Conservation (phyloP, 2,797 vertebrate genomes). For the Pygocentrus nattereri region DNA sequence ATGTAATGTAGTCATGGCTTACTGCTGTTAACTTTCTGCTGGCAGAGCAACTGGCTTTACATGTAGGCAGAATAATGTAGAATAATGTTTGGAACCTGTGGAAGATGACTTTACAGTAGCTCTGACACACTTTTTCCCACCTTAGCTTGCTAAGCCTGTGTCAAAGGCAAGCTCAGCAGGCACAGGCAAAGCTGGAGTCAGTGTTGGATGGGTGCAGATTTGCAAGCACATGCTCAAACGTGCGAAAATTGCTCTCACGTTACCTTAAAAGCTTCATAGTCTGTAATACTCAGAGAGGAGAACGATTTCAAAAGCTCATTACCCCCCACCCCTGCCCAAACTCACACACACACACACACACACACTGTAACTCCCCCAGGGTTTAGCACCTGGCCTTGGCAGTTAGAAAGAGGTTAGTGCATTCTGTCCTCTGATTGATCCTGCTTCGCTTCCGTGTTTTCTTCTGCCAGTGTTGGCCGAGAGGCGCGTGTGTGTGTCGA, state of each 20-base stretch:
- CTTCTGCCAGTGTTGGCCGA: not conserved
- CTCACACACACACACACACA: not conserved
- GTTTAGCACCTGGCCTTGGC: constrained; percentile 51
- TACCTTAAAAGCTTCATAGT: constrained; percentile 22
- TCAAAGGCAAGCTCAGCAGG: constrained; percentile 26
- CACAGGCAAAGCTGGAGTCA: constrained; percentile 29
- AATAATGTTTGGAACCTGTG: not conserved
- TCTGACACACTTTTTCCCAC: not conserved
- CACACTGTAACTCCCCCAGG: constrained; percentile 27
- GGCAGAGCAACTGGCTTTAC: too few species aligned
- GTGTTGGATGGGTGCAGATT: constrained; percentile 26
- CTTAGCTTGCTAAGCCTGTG: constrained; percentile 33
- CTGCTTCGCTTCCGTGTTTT: constrained; percentile 8
- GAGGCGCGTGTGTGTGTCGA: not conserved
- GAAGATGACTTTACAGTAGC: not conserved
- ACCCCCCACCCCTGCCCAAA: not conserved
- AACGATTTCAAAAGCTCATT: constrained; percentile 16
- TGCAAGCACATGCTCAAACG: constrained; percentile 44
- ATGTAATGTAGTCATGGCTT: too few species aligned
- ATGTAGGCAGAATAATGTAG: not conserved
- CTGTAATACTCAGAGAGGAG: constrained; percentile 26
- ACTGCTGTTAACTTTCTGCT: too few species aligned
- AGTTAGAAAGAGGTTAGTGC: constrained; percentile 27
- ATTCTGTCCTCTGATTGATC: constrained; percentile 22
- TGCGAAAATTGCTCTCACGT: constrained; percentile 49